A percentile compares a stretch with the other conserved stretches of the same genome.
Evolutionary conservation across 53 echinoderm and acorn worm species (phyloP).

Genomic region (Holothuria scabra): DNA sequence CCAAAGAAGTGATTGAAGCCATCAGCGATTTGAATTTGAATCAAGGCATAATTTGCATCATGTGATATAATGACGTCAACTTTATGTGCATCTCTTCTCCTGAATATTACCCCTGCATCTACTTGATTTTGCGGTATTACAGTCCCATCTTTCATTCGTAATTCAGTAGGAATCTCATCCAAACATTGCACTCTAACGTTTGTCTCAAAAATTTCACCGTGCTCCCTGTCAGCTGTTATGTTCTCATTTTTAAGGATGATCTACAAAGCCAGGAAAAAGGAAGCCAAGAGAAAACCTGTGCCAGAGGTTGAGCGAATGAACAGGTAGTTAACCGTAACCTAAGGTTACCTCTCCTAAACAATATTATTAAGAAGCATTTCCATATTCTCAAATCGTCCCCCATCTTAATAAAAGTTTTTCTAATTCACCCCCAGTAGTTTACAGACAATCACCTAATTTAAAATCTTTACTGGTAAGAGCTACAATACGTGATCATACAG

Average conservation of each 20-base stretch:
- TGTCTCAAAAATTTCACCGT: conserved; percentile 1
- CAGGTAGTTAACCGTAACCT: too few species aligned
- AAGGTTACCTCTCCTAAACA: too few species aligned
- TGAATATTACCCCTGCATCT: background rate
- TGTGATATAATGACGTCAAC: conserved; percentile 12
- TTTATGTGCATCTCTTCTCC: background rate
- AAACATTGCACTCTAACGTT: conserved; percentile 1
- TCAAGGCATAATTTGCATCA: background rate
- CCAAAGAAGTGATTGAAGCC: background rate
- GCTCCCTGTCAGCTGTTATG: background rate
- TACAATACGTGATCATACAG: too few species aligned
- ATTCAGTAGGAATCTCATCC: background rate
- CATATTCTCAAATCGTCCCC: too few species aligned
- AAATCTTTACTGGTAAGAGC: too few species aligned
- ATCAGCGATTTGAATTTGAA: conserved; percentile 11
- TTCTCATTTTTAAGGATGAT: background rate
- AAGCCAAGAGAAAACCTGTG: conserved; percentile 14
- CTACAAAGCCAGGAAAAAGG: background rate
- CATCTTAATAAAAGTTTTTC: too few species aligned
- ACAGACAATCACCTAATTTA: too few species aligned
- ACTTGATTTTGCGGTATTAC: background rate
- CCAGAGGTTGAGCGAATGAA: background rate
- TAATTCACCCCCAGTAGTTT: too few species aligned
- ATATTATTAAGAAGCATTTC: too few species aligned
- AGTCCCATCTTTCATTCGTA: background rate